Percentiles rank a stretch among this genome's conserved stretches.
These are phyloP conservation scores for Notospermus geniculatus DNA, from an alignment of 1,140 invertebrate genomes.

Conservation along the genomic window DNA sequence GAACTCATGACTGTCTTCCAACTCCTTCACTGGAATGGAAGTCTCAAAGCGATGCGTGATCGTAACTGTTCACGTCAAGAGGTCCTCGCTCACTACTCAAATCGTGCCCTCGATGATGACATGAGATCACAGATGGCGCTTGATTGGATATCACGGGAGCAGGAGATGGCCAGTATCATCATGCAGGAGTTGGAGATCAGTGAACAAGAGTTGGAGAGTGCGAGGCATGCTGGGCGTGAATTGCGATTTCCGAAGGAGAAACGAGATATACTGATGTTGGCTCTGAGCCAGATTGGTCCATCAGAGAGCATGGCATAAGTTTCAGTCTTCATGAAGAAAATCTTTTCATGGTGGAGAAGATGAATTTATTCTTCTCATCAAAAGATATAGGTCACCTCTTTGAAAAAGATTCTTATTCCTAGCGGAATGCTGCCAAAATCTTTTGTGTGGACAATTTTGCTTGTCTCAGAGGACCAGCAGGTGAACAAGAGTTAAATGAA, in stretches of 20 bases:
- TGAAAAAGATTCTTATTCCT: too few relatives aligned
- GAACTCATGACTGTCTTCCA: constrained; percentile 96
- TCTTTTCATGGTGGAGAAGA: too few relatives aligned
- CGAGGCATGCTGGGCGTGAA: constrained; percentile 83
- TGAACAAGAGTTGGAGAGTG: constrained; percentile 85
- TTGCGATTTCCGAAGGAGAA: constrained; percentile 93
- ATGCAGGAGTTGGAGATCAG: constrained; percentile 77
- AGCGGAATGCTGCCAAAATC: too few relatives aligned
- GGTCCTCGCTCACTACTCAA: constrained; percentile 91
- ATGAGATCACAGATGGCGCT: constrained; percentile 95
- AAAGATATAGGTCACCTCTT: too few relatives aligned
- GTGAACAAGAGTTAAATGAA: too few relatives aligned
- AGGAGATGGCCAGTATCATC: constrained; percentile 78
- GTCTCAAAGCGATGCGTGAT: constrained; percentile 81
- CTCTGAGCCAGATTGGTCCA: constrained; percentile 58
- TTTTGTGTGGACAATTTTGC: too few relatives aligned
- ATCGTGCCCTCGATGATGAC: constrained; percentile 82
- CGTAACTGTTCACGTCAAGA: constrained; percentile 91
- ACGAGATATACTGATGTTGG: constrained; percentile 87
- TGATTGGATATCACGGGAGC: constrained; percentile 88
- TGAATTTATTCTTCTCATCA: too few relatives aligned
- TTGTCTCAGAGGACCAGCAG: too few relatives aligned
- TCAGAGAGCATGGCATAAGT: constrained; percentile 41
- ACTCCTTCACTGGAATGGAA: constrained; percentile 93
- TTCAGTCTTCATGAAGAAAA: too few relatives aligned